Conservation (phyloP, 53 echinoderm and acorn worm species). For the Henricia sp. region DNA sequence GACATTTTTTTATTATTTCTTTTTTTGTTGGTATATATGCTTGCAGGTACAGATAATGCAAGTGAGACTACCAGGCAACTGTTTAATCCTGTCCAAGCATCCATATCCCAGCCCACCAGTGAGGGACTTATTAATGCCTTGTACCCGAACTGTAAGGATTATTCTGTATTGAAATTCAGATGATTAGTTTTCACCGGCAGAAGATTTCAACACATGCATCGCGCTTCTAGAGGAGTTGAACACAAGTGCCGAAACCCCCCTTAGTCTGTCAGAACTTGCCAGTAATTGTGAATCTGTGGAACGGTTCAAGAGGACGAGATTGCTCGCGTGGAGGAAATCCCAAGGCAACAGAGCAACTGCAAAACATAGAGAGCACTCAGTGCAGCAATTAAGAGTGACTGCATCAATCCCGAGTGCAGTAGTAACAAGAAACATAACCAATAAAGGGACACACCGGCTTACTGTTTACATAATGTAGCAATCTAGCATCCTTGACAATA, state of each 20-base stretch:
- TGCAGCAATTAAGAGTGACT: background rate
- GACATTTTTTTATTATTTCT: too few relatives aligned
- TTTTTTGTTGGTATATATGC: too few relatives aligned
- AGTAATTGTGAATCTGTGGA: background rate
- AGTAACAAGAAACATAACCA: background rate
- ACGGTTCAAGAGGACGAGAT: background rate
- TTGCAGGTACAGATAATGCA: too few relatives aligned
- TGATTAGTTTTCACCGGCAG: background rate
- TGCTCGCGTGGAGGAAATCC: background rate
- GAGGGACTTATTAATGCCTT: too few relatives aligned
- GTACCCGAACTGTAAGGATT: too few relatives aligned
- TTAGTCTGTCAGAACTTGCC: background rate
- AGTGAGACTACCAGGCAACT: too few relatives aligned
- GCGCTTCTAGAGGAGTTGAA: background rate
- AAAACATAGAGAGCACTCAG: background rate
- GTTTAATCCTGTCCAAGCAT: too few relatives aligned
- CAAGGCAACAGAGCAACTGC: background rate
- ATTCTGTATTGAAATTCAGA: too few relatives aligned
- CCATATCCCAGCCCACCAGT: too few relatives aligned
- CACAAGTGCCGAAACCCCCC: background rate
- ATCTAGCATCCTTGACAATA: too few relatives aligned
- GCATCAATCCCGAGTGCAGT: background rate
- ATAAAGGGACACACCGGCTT: background rate
- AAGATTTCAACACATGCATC: background rate
- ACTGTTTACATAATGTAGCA: too few relatives aligned